Percentiles rank a stretch among this genome's conserved stretches.
Evolutionary conservation across 2,797 vertebrate genomes (phyloP).

Genomic region (Squalus acanthias): DNA sequence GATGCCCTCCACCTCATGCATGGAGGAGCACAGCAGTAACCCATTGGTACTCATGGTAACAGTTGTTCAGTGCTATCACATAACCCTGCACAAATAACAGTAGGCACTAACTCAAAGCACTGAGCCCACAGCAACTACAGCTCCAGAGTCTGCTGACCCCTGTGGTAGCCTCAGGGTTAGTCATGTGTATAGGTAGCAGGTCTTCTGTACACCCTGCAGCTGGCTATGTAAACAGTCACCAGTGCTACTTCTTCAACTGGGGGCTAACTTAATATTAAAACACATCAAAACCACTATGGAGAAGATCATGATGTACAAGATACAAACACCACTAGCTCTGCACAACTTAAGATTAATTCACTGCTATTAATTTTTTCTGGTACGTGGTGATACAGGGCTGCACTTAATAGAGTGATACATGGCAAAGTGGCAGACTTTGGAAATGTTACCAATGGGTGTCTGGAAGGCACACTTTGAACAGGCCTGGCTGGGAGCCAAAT

Average conservation of each 20-base stretch:
- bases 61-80: not conserved
- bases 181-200: not conserved
- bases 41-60: not conserved
- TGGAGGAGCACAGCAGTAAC: not conserved
- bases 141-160: not conserved
- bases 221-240: not conserved
- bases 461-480: not conserved
- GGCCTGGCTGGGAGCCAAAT: not conserved
- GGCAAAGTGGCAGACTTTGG: not conserved
- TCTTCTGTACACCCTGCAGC: not conserved
- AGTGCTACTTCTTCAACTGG: not conserved
- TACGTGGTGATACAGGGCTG: not conserved
- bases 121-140: not conserved
- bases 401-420: not conserved
- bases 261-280: not conserved
- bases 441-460: not conserved
- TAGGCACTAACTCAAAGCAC: not conserved
- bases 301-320: not conserved
- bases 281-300: not conserved
- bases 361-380: not conserved
- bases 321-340: not conserved
- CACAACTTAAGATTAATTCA: not conserved
- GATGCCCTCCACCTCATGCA: not conserved
- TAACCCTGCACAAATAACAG: not conserved
- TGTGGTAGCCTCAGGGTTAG: not conserved